Conservation (phyloP, 1,140 invertebrate species). For the Trachymyrmex septentrionalis region DNA sequence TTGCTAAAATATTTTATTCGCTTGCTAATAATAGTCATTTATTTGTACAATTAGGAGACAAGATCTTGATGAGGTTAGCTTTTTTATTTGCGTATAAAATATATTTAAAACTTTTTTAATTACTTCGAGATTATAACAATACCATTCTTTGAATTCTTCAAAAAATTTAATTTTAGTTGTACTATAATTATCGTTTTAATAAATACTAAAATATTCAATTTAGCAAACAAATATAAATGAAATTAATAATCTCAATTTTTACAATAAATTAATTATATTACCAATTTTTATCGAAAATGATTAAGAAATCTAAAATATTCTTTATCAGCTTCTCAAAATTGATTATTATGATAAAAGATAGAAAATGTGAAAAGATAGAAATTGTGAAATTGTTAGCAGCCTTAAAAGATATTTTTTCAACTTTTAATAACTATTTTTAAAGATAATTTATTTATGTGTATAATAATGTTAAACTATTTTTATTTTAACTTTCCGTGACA, state of each 20-base stretch:
- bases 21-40: not conserved
- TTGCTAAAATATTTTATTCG: not conserved
- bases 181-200: not conserved
- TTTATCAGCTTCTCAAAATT: not conserved
- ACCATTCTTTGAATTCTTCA: not conserved
- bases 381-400: not conserved
- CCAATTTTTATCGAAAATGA: not conserved
- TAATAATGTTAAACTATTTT: not conserved
- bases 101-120: not conserved
- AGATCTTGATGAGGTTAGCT: not conserved
- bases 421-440: not conserved
- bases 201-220: not conserved
- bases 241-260: not conserved
- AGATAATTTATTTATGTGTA: not conserved
- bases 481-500: not conserved
- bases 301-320: not conserved
- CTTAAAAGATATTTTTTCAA: not conserved
- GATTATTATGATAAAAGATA: not conserved
- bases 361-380: not conserved
- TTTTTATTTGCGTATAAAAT: not conserved
- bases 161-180: not conserved
- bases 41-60: not conserved
- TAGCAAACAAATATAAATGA: not conserved
- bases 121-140: not conserved
- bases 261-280: conserved; percentile 7